Conservation (phyloP, 23 tunicate genomes). For the Halocynthia aurantium region DNA sequence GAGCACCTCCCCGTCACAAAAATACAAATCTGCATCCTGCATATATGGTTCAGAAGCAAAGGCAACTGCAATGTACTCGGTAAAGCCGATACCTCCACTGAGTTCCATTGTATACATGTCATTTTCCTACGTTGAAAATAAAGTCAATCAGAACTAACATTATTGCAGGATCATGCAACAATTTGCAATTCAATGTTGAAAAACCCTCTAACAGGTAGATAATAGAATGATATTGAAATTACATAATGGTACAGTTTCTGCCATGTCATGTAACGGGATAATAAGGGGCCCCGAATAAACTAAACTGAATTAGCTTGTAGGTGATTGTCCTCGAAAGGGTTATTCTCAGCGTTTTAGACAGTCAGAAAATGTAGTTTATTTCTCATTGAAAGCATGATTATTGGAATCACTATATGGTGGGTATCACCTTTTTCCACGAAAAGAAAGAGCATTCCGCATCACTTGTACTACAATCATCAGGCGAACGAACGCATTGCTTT, state of each 20-base stretch:
- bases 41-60: constrained; percentile 31
- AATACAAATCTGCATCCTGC: constrained; percentile 60
- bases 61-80: constrained; percentile 50
- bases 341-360: too few relatives aligned
- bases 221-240: too few relatives aligned
- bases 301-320: not conserved
- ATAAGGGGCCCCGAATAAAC: too few relatives aligned
- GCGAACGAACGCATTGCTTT: constrained; percentile 18
- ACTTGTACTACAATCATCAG: constrained; percentile 12
- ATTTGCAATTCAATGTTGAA: too few relatives aligned
- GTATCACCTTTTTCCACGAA: constrained; percentile 31
- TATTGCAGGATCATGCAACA: too few relatives aligned
- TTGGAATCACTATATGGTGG: not conserved
- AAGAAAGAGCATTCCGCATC: constrained; percentile 35
- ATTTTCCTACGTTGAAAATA: constrained; percentile 1
- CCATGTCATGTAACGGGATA: too few relatives aligned
- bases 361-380: not conserved
- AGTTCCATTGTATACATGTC: constrained; percentile 33
- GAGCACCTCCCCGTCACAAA: constrained; percentile 47
- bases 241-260: too few relatives aligned
- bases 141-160: not conserved
- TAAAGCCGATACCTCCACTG: constrained; percentile 61
- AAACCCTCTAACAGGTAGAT: too few relatives aligned
- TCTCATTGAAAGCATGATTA: not conserved
- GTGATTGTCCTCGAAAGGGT: too few relatives aligned